phyloP scores from a whole-genome alignment of 2,888 invertebrate genomes.

The Drosophila basisetae region DNA sequence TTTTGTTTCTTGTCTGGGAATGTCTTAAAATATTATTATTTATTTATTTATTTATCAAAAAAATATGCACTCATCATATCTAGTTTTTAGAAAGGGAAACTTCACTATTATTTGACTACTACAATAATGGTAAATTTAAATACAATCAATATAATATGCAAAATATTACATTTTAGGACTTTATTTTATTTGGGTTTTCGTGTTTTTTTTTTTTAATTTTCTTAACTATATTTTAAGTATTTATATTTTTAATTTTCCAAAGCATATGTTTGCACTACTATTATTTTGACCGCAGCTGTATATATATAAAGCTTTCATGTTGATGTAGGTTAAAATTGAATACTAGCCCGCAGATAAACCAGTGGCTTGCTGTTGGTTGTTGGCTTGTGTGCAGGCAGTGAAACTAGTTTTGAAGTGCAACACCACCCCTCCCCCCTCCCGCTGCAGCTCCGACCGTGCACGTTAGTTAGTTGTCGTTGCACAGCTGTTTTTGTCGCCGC shows the following conservation, averaged over 20 bases:
- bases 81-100: background rate
- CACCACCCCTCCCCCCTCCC: background rate
- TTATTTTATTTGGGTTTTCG: background rate
- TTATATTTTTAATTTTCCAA: background rate
- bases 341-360: conserved; percentile 33
- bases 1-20: background rate
- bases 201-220: background rate
- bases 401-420: conserved; percentile 65
- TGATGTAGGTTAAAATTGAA: conserved; percentile 66
- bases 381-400: conserved; percentile 31
- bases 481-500: conserved; percentile 67
- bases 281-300: conserved; percentile 2
- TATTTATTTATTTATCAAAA: too few relatives aligned
- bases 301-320: conserved; percentile 40
- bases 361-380: conserved; percentile 6
- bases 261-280: background rate
- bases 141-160: background rate
- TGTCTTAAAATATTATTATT: background rate
- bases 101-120: background rate
- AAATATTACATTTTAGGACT: background rate
- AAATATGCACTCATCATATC: background rate
- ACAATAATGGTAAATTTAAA: background rate
- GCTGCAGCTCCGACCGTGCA: background rate
- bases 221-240: background rate
- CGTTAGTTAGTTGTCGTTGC: conserved; percentile 27